Evolutionary conservation across 2,797 vertebrate species (phyloP).

Genomic region (Gobio occitaniae): DNA sequence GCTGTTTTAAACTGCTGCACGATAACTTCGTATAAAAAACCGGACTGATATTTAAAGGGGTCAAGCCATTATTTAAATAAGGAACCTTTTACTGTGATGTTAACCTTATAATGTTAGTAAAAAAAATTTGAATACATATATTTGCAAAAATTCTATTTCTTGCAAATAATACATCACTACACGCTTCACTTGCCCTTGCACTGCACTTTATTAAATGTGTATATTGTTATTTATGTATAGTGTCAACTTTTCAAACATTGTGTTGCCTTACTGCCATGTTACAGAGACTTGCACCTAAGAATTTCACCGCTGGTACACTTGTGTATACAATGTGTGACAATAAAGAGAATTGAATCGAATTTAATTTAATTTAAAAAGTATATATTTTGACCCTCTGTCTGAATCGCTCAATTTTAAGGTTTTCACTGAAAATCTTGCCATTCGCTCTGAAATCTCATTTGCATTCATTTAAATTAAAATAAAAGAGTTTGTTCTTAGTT

Average conservation of each 20-base stretch:
- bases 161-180: too few relatives aligned
- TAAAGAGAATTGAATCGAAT: too few relatives aligned
- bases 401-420: not conserved
- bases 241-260: too few relatives aligned
- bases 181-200: too few relatives aligned
- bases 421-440: not conserved
- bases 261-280: too few relatives aligned
- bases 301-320: too few relatives aligned
- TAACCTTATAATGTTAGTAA: not conserved
- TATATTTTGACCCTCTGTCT: not conserved
- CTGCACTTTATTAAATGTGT: too few relatives aligned
- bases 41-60: not conserved
- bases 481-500: not conserved
- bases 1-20: not conserved
- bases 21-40: not conserved
- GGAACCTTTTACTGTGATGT: not conserved
- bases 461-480: not conserved
- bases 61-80: not conserved
- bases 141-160: too few relatives aligned
- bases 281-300: too few relatives aligned
- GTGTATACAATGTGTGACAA: too few relatives aligned
- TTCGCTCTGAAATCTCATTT: not conserved
- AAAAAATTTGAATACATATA: not conserved
- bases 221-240: too few relatives aligned
- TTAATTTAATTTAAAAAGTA: too few relatives aligned